These are phyloP conservation scores for Erythrocercus mccallii DNA, from an alignment of 2,113 vertebrate genomes.

Conservation along the genomic window DNA sequence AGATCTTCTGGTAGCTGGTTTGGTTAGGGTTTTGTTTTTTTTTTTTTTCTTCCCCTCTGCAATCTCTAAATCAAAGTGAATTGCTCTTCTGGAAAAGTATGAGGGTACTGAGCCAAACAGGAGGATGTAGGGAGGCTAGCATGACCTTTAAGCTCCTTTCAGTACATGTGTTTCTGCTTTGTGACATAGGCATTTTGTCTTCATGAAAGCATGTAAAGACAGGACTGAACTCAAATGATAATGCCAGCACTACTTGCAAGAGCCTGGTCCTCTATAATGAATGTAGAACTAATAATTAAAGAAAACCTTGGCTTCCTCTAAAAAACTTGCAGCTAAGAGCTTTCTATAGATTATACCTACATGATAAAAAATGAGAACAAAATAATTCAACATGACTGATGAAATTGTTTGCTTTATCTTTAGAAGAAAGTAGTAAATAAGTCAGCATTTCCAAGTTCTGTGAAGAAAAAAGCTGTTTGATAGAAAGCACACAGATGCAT, in stretches of 20 bases:
- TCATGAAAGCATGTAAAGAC: background rate
- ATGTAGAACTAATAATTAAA: background rate
- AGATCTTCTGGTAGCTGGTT: background rate
- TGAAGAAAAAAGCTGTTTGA: constrained; percentile 30
- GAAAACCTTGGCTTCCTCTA: background rate
- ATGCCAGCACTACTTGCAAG: background rate
- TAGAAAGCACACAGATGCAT: background rate
- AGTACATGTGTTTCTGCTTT: background rate
- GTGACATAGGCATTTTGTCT: background rate
- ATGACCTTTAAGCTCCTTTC: background rate
- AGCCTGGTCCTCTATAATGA: background rate
- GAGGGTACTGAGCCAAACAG: background rate
- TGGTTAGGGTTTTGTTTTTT: background rate
- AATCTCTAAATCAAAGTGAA: background rate
- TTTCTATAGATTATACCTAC: background rate
- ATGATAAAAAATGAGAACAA: background rate
- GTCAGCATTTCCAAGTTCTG: constrained; percentile 21
- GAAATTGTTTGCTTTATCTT: constrained; percentile 44
- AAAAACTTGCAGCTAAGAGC: background rate
- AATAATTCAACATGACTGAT: constrained; percentile 16
- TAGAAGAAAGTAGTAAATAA: constrained; percentile 35
- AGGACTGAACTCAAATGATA: background rate
- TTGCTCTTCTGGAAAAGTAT: background rate
- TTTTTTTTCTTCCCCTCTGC: background rate
- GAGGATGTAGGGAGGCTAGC: background rate